A percentile compares a stretch with the other conserved stretches of the same genome.
phyloP scores from a whole-genome alignment of 2,797 vertebrate species.

The Arrhamphus sclerolepis region DNA sequence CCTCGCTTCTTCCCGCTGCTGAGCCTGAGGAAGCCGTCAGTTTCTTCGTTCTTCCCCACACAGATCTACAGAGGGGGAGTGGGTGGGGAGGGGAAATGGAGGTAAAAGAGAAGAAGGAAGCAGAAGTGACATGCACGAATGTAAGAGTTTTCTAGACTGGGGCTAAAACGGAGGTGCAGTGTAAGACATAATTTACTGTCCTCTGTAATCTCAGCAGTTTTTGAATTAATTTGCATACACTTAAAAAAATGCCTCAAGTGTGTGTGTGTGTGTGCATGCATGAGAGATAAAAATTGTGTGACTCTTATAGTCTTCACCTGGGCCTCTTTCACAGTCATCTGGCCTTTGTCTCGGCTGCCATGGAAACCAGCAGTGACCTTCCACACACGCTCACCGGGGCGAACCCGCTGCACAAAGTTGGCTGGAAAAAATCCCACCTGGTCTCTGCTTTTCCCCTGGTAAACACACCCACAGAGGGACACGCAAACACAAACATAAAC shows the following conservation, averaged over 20 bases:
- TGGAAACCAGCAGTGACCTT: conserved; percentile 86
- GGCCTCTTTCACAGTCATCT: conserved; percentile 89
- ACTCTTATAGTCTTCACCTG: conserved; percentile 79
- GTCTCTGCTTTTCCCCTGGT: conserved; percentile 89
- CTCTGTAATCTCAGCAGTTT: conserved; percentile 55
- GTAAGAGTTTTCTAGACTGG: conserved; percentile 29
- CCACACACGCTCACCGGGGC: conserved; percentile 91
- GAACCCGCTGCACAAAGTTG: conserved; percentile 92
- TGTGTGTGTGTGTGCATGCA: conserved; percentile 12
- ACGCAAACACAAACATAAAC: conserved; percentile 18
- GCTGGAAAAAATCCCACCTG: conserved; percentile 91
- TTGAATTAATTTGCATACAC: conserved; percentile 69
- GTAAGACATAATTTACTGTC: conserved; percentile 38
- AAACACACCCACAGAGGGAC: conserved; percentile 36
- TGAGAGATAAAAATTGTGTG: neutral
- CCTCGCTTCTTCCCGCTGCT: conserved; percentile 91
- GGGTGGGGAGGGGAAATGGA: neutral
- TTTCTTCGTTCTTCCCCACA: conserved; percentile 84
- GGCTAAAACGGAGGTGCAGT: conserved; percentile 19
- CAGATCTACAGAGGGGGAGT: conserved; percentile 81
- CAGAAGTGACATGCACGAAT: conserved; percentile 29
- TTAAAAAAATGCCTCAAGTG: conserved; percentile 18
- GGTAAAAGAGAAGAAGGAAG: neutral
- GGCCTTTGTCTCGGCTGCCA: conserved; percentile 88
- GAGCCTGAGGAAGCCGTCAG: conserved; percentile 84